Base-by-base conservation (phyloP, 2,797 vertebrate genomes). In the Arremon brunneinucha region DNA sequence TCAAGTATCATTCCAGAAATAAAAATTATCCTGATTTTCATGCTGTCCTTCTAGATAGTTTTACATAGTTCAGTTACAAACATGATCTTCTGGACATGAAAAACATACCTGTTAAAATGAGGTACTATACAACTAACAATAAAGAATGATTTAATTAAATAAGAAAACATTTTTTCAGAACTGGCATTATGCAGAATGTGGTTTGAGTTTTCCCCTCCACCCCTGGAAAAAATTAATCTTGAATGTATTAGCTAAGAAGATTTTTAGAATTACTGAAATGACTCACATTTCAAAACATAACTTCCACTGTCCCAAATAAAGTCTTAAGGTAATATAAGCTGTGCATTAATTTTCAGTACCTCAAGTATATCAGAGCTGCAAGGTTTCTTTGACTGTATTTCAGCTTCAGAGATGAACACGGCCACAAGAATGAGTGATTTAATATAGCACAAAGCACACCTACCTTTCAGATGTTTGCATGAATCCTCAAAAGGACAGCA, bases 401-500 rank as follows among this genome's bases (percentile, higher is more conserved):
- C 56, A 74, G 49, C 47, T 60, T 69, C 11, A 30, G 32, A 91
- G 41, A 60, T 46, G 69, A 91, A 62, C 35, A 65, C 1, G 60
- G n/a, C 19, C 60, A 52, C 20, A 83, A 72, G 67, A 82, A 68
- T 0, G 1, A 87, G 44, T 19, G 35, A 91, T 94, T 77, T 89
- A 94, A 49, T 24, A 55, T 1, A 95, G 69, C 52, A 88, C 77
- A 72, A 81, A 95, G 72, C 41, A 76, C 57, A 98, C 97, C 93
- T 97, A 98, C 98, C 98, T 98, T 97, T 95, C 83, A 90, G 86
- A 77, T 47, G 94, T 92, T 89, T 94, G 71, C 93, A 97, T 35
- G 90, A 96, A 89, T 98, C 98, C 97, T 97, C 94, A 97, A 76
- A 94, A 90, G 89, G 95, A 95, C 94, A 98, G 98, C 98, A 98